Percentiles rank a stretch among this genome's conserved stretches.
Evolutionary conservation across 2,113 vertebrate species (phyloP).

Genomic region (Dascyllus trimaculatus): DNA sequence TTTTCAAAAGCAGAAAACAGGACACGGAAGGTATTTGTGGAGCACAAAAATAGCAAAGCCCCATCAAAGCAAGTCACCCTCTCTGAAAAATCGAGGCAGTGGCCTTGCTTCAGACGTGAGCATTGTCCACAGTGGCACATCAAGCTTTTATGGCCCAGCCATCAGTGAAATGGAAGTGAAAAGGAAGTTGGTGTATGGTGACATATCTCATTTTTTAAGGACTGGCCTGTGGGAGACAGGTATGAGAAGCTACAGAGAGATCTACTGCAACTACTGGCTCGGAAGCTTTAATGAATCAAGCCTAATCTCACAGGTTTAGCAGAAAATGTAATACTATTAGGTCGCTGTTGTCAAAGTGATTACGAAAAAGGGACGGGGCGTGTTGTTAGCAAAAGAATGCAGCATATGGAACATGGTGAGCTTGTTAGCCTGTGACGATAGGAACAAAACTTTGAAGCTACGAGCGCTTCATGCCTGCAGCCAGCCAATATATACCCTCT

Average conservation of each 20-base stretch:
- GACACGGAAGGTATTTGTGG: constrained; percentile 55
- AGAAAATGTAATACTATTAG: constrained; percentile 1
- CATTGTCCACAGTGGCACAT: constrained; percentile 42
- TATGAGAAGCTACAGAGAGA: constrained; percentile 30
- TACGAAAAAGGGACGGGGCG: constrained; percentile 16
- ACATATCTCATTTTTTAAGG: constrained; percentile 8
- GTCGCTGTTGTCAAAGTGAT: constrained; percentile 21
- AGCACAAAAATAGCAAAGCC: constrained; percentile 58
- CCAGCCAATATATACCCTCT: constrained; percentile 37
- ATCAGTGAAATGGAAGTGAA: constrained; percentile 27
- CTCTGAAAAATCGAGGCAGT: constrained; percentile 20
- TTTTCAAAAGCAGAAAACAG: constrained; percentile 52
- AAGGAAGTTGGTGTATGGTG: constrained; percentile 21
- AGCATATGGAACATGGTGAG: not conserved
- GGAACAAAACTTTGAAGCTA: constrained; percentile 57
- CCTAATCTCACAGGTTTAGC: constrained; percentile 42
- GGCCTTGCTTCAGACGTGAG: constrained; percentile 46
- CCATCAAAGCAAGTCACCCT: constrained; percentile 46
- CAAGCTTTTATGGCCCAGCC: constrained; percentile 32
- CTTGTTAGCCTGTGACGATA: constrained; percentile 13
- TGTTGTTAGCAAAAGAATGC: not conserved
- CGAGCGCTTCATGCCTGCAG: constrained; percentile 48
- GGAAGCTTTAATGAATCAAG: constrained; percentile 47
- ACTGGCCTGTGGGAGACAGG: constrained; percentile 33
- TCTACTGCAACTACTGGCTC: constrained; percentile 33